Conservation (phyloP, 2,113 vertebrate species). For the Axis porcinus region DNA sequence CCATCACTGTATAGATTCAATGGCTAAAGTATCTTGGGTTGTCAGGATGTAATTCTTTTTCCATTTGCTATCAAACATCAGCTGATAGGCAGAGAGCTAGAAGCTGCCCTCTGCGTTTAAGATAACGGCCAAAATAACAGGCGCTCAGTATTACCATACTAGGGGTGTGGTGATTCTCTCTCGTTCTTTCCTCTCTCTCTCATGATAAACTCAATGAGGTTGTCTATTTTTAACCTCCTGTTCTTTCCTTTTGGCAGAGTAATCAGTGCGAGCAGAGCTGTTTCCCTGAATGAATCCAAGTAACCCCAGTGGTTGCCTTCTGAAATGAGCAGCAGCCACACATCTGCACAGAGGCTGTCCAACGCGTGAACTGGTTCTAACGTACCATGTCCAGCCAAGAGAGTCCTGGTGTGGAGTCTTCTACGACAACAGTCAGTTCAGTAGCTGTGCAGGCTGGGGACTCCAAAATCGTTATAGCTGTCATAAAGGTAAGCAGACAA, state of each 20-base stretch:
- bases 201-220: constrained; percentile 88
- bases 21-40: constrained; percentile 16
- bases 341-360: neutral
- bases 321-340: constrained; percentile 55
- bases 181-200: constrained; percentile 61
- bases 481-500: constrained; percentile 86
- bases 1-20: neutral
- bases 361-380: constrained; percentile 36
- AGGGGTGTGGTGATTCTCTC: constrained; percentile 85
- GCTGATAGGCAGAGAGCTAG: constrained; percentile 56
- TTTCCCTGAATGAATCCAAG: constrained; percentile 79
- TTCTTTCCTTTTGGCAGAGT: constrained; percentile 85
- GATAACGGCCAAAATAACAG: constrained; percentile 78
- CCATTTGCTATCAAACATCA: constrained; percentile 66
- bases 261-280: constrained; percentile 77
- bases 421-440: constrained; percentile 88
- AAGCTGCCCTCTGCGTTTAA: constrained; percentile 69
- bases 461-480: constrained; percentile 84
- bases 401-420: constrained; percentile 68
- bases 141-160: constrained; percentile 80
- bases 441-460: constrained; percentile 88
- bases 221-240: constrained; percentile 92
- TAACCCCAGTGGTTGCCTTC: constrained; percentile 51
- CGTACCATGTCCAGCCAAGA: constrained; percentile 79
- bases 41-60: constrained; percentile 62